Evolutionary conservation across 2,113 vertebrate genomes (phyloP).

Genomic region (Tenebrosternarchus preto): DNA sequence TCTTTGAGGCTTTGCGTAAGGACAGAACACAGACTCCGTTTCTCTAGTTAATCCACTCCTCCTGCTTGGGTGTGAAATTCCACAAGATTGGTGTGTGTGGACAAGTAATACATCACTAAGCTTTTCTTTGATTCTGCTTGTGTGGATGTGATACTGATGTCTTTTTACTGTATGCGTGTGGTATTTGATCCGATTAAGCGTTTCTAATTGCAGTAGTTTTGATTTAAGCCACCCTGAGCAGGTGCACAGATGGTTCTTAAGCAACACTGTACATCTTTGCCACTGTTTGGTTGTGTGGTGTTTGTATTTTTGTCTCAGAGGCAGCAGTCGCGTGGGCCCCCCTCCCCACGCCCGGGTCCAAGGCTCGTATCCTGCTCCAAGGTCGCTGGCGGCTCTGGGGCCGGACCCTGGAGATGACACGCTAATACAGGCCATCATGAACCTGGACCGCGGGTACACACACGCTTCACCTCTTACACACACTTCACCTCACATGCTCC

Average conservation of each 20-base stretch:
- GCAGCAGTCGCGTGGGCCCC: constrained; percentile 62
- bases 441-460: constrained; percentile 71
- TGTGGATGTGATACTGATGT: too few relatives aligned
- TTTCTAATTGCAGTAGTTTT: too few relatives aligned
- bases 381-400: constrained; percentile 55
- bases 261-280: background rate
- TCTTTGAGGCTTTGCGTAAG: too few relatives aligned
- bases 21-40: too few relatives aligned
- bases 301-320: constrained; percentile 28
- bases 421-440: constrained; percentile 74
- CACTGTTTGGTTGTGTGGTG: background rate
- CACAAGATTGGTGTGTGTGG: too few relatives aligned
- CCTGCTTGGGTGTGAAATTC: too few relatives aligned
- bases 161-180: too few relatives aligned
- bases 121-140: too few relatives aligned
- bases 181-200: too few relatives aligned
- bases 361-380: constrained; percentile 66
- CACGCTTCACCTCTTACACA: background rate
- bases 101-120: too few relatives aligned
- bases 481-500: background rate
- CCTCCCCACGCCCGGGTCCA: constrained; percentile 65
- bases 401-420: constrained; percentile 71
- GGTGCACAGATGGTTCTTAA: background rate
- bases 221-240: too few relatives aligned
- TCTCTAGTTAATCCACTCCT: too few relatives aligned